These are phyloP conservation scores for Eupeodes corollae DNA, from an alignment of 1,140 invertebrate species.

Conservation along the genomic window DNA sequence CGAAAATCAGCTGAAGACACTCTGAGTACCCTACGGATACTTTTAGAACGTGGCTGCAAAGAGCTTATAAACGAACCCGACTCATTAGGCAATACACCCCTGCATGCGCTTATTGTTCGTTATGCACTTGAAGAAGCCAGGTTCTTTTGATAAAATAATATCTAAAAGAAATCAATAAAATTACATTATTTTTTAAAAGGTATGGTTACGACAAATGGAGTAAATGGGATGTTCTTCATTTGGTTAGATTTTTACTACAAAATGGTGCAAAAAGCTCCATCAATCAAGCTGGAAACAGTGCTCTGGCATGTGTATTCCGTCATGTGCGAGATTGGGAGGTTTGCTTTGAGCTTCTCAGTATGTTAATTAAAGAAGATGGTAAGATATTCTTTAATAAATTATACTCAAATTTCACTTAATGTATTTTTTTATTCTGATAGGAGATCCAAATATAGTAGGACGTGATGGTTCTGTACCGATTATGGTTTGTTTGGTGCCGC, in stretches of 20 bases:
- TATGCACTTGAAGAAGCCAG: slow-evolving; percentile 59
- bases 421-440: slow-evolving; percentile 14
- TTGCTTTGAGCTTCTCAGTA: slow-evolving; percentile 57
- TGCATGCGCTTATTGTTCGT: slow-evolving; percentile 55
- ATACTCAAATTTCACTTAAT: too few relatives aligned
- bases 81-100: slow-evolving; percentile 52
- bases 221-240: slow-evolving; percentile 59
- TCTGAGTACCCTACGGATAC: slow-evolving; percentile 48
- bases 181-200: slow-evolving; percentile 12
- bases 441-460: slow-evolving; percentile 55
- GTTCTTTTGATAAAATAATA: background rate
- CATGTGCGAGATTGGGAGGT: slow-evolving; percentile 68
- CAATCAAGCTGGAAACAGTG: slow-evolving; percentile 58
- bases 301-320: slow-evolving; percentile 56
- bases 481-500: slow-evolving; percentile 60
- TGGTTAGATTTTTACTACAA: slow-evolving; percentile 50
- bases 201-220: slow-evolving; percentile 60
- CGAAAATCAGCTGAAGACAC: slow-evolving; percentile 60
- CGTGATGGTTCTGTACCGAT: slow-evolving; percentile 59
- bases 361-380: slow-evolving; percentile 57
- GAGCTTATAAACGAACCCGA: slow-evolving; percentile 63
- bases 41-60: slow-evolving; percentile 54
- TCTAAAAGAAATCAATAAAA: background rate
- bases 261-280: slow-evolving; percentile 55
- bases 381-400: slow-evolving; percentile 10